Percentiles rank a stretch among this genome's conserved stretches.
phyloP scores from a whole-genome alignment of 1,140 invertebrate genomes.

The Pemphigus obesinymphae region DNA sequence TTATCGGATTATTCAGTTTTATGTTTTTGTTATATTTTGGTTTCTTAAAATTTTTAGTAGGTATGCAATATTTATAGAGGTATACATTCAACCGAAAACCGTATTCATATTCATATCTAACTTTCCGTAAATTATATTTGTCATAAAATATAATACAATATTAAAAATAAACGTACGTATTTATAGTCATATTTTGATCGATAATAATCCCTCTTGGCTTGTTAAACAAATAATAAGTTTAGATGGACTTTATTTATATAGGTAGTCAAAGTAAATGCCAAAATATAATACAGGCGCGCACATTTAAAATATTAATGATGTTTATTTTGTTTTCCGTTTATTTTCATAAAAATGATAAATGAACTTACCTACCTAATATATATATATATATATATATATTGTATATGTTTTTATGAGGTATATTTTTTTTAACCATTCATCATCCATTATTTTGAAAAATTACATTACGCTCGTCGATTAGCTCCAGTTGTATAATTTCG shows the following conservation, averaged over 20 bases:
- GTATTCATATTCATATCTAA: too few relatives aligned
- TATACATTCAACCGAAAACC: too few relatives aligned
- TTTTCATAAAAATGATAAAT: conserved; percentile 27
- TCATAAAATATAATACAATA: too few relatives aligned
- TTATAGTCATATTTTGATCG: too few relatives aligned
- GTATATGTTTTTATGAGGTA: not conserved
- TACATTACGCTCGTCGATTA: conserved; percentile 16
- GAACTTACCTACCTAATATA: conserved; percentile 10
- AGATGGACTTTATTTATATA: not conserved
- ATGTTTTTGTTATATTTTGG: too few relatives aligned
- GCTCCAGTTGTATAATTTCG: not conserved
- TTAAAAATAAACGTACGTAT: too few relatives aligned
- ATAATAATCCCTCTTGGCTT: not conserved
- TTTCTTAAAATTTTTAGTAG: too few relatives aligned
- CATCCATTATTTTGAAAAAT: conserved; percentile 23
- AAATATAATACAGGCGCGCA: conserved; percentile 11
- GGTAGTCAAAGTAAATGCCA: not conserved
- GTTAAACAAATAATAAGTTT: conserved; percentile 1
- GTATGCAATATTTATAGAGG: too few relatives aligned
- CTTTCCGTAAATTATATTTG: too few relatives aligned
- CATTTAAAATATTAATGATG: conserved; percentile 31
- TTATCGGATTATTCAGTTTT: too few relatives aligned
- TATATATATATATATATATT: too few relatives aligned
- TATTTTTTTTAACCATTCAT: conserved; percentile 8
- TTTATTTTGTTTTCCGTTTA: conserved; percentile 9